These are phyloP conservation scores for Rhynchophorus ferrugineus DNA, from an alignment of 1,140 invertebrate genomes.

Conservation along the genomic window DNA sequence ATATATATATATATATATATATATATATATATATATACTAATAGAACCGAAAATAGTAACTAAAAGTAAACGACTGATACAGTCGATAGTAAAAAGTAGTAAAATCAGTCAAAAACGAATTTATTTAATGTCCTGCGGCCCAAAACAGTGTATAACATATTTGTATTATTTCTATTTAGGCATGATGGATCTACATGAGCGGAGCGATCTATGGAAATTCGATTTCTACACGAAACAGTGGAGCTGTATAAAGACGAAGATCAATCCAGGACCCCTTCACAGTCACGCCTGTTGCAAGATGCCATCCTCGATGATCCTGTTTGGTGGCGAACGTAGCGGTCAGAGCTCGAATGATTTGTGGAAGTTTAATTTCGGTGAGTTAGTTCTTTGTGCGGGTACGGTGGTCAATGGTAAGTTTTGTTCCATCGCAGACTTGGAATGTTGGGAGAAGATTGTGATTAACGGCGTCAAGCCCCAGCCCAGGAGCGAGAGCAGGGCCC, in stretches of 20 bases:
- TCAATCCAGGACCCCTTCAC: slow-evolving; percentile 66
- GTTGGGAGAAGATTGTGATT: slow-evolving; percentile 67
- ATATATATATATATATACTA: too few species aligned
- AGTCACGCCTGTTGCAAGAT: slow-evolving; percentile 76
- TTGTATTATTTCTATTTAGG: too few species aligned
- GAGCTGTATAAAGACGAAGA: slow-evolving; percentile 58
- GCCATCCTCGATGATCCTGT: slow-evolving; percentile 72
- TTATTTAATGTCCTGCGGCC: too few species aligned
- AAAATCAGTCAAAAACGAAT: too few species aligned
- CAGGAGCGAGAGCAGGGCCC: slow-evolving; percentile 55
- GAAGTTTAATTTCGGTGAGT: slow-evolving; percentile 78
- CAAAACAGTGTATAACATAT: too few species aligned
- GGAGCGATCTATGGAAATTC: slow-evolving; percentile 79
- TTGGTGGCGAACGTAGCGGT: slow-evolving; percentile 72
- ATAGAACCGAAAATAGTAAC: too few species aligned
- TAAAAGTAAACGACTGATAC: too few species aligned
- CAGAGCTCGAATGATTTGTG: slow-evolving; percentile 72
- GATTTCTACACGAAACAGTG: slow-evolving; percentile 53
- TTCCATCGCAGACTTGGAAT: slow-evolving; percentile 61
- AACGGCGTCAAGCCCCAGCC: slow-evolving; percentile 63
- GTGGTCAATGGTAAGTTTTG: too few species aligned
- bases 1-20: too few species aligned
- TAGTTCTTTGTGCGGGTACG: too few species aligned
- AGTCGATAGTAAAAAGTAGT: too few species aligned
- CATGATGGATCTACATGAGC: slow-evolving; percentile 76